Conservation (phyloP, 2,888 invertebrate genomes). For the Ornithoptera priamus region DNA sequence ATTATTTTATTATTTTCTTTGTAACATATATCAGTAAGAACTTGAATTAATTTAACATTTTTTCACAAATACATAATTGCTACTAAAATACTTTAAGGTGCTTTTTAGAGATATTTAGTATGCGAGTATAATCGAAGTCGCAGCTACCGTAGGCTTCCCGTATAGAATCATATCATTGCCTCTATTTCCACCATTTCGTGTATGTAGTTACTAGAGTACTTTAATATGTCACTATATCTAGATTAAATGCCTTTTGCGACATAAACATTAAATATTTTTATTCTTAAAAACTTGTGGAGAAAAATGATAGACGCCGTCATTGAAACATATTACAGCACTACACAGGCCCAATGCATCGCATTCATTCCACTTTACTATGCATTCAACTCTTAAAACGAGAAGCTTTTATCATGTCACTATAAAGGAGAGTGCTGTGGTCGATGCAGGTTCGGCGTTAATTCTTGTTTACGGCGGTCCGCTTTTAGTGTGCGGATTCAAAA, state of each 20-base stretch:
- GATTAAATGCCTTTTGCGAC: background rate
- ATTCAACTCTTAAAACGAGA: constrained; percentile 53
- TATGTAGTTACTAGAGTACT: background rate
- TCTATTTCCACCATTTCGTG: background rate
- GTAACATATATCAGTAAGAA: no score
- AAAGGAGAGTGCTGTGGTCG: constrained; percentile 73
- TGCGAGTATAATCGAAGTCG: no score
- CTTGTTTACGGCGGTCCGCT: constrained; percentile 77
- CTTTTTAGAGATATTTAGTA: no score
- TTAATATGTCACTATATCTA: background rate
- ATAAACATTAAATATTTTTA: background rate
- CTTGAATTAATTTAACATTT: no score
- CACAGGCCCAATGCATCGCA: constrained; percentile 7
- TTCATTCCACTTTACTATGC: constrained; percentile 28
- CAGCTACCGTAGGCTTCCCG: no score
- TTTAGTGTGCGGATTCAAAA: constrained; percentile 69
- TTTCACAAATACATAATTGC: no score
- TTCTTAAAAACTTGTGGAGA: background rate
- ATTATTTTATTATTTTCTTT: no score
- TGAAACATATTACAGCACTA: background rate
- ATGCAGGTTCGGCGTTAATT: constrained; percentile 74
- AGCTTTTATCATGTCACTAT: constrained; percentile 70
- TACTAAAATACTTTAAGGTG: no score
- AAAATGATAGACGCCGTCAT: background rate
- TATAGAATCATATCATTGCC: background rate